phyloP scores from a whole-genome alignment of 2,113 vertebrate genomes.

The Oreochromis niloticus region DNA sequence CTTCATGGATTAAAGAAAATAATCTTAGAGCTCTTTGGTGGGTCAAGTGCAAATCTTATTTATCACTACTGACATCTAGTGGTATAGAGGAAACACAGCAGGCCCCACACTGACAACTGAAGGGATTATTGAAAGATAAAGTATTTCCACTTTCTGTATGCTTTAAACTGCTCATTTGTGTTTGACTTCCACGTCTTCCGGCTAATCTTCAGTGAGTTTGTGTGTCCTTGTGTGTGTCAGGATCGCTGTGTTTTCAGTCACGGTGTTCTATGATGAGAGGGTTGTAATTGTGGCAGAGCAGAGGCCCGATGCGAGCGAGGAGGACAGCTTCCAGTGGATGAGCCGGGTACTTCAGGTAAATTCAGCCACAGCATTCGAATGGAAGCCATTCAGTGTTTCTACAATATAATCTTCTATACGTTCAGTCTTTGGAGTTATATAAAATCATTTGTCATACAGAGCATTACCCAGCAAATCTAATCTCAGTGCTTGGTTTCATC shows the following conservation, averaged over 20 bases:
- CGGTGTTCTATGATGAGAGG: slow-evolving; percentile 95
- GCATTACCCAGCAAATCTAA: background rate
- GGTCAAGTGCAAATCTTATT: background rate
- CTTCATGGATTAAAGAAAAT: background rate
- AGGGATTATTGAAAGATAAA: background rate
- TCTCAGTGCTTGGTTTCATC: background rate
- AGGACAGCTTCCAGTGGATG: slow-evolving; percentile 99
- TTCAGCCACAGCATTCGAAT: background rate
- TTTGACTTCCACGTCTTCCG: background rate
- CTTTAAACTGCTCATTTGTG: background rate
- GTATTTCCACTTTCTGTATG: background rate
- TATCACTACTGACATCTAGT: slow-evolving; percentile 41
- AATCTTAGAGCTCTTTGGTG: background rate
- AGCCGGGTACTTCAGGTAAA: slow-evolving; percentile 90
- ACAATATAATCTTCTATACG: background rate
- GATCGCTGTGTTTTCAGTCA: slow-evolving; percentile 94
- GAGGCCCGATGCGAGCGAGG: slow-evolving; percentile 90
- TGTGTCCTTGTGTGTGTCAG: slow-evolving; percentile 63
- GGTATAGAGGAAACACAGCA: slow-evolving; percentile 1
- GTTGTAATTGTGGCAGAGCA: slow-evolving; percentile 95
- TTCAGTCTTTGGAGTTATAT: background rate
- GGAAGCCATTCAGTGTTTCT: background rate
- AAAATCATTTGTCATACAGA: background rate
- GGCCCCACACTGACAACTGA: background rate
- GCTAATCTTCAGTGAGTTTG: background rate